phyloP scores from a whole-genome alignment of 2,113 vertebrate species.

The Tetrax tetrax region DNA sequence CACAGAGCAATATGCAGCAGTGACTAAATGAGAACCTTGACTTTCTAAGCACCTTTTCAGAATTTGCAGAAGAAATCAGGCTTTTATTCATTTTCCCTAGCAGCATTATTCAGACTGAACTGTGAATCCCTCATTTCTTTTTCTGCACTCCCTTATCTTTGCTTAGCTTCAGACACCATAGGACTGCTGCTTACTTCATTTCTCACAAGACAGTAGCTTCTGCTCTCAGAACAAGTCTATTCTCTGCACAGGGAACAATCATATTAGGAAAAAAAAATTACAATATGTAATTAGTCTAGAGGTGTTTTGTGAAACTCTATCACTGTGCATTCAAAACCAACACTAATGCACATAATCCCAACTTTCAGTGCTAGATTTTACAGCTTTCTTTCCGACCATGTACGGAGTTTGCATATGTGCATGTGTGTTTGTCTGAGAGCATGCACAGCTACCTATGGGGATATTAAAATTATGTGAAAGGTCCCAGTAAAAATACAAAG shows the following conservation, averaged over 20 bases:
- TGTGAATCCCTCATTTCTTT: background rate
- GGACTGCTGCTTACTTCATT: background rate
- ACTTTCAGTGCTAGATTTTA: background rate
- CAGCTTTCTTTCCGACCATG: background rate
- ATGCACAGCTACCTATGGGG: background rate
- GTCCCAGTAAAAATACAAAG: conserved; percentile 48
- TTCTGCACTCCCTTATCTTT: background rate
- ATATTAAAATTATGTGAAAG: conserved; percentile 33
- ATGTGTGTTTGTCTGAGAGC: background rate
- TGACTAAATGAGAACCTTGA: background rate
- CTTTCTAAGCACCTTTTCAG: background rate
- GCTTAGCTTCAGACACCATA: background rate
- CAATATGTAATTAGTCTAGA: background rate
- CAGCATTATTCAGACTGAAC: background rate
- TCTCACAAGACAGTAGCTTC: background rate
- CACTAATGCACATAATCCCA: fast-evolving
- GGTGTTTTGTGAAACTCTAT: background rate
- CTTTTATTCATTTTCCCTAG: background rate
- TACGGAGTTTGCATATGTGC: background rate
- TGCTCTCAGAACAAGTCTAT: background rate
- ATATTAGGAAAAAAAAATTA: background rate
- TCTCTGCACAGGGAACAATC: background rate
- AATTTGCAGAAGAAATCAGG: background rate
- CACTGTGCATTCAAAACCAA: background rate
- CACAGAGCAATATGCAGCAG: background rate